Conservation (phyloP, 1,140 invertebrate species). For the Phortica variegata region DNA sequence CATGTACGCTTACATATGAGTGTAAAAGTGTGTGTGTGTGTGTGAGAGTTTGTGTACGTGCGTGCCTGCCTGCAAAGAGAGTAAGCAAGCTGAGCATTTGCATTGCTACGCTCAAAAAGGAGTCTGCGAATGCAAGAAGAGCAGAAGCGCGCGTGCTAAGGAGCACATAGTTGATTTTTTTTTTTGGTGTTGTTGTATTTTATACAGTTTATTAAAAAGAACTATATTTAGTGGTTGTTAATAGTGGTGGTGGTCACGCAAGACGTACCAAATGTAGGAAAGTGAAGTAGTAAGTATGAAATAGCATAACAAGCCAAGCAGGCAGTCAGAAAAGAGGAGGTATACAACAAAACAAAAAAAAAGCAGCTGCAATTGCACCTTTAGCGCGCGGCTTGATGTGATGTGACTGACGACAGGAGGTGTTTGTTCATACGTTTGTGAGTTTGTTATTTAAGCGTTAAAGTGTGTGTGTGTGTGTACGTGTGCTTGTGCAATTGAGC, state of each 20-base stretch:
- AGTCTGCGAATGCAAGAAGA: constrained; percentile 29
- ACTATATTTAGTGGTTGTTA: constrained; percentile 41
- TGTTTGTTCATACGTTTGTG: constrained; percentile 4
- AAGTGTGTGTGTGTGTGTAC: constrained; percentile 4
- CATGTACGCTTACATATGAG: constrained; percentile 7
- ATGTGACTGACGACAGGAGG: constrained; percentile 26
- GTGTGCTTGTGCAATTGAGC: constrained; percentile 1
- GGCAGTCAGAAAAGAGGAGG: constrained; percentile 21
- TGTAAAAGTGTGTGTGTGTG: constrained; percentile 1
- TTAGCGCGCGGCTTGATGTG: constrained; percentile 20
- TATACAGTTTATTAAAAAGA: constrained; percentile 16
- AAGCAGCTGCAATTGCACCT: constrained; percentile 53
- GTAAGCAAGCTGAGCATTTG: no score
- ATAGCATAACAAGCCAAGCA: constrained; percentile 20
- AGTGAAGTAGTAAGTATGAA: constrained; percentile 6
- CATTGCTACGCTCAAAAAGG: constrained; percentile 19
- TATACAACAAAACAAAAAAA: no score
- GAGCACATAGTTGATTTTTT: constrained; percentile 26
- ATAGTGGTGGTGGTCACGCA: constrained; percentile 43
- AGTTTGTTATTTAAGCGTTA: constrained; percentile 6
- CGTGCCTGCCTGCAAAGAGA: background rate
- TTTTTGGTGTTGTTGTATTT: constrained; percentile 11
- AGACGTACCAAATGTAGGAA: constrained; percentile 32
- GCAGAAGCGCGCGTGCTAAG: constrained; percentile 38
- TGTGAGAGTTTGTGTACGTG: background rate